Percentiles rank a stretch among this genome's conserved stretches.
phyloP scores from a whole-genome alignment of 2,797 vertebrate genomes.

The Lutjanus campechanus region DNA sequence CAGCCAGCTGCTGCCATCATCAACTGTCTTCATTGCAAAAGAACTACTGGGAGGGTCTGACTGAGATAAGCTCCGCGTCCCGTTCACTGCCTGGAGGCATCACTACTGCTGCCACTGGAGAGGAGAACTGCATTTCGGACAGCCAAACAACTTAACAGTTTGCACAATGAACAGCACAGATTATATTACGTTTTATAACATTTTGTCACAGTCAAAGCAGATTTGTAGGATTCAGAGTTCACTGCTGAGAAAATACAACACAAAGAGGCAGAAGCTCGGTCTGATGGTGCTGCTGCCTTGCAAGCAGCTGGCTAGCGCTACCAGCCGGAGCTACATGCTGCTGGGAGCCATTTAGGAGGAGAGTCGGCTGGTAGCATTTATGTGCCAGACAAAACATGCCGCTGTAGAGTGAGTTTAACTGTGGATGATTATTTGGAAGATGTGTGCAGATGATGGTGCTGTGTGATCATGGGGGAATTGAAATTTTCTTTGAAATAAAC shows the following conservation, averaged over 20 bases:
- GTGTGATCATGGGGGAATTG: not conserved
- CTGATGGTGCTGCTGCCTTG: constrained; percentile 10
- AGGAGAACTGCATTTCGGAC: not conserved
- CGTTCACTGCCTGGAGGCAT: constrained; percentile 43
- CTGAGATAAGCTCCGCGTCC: constrained; percentile 41
- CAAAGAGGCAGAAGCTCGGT: constrained; percentile 23
- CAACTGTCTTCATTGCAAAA: constrained; percentile 33
- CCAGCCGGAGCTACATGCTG: constrained; percentile 8
- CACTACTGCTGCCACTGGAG: constrained; percentile 14
- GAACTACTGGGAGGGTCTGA: constrained; percentile 28
- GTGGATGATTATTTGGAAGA: not conserved
- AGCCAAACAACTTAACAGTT: constrained; percentile 43
- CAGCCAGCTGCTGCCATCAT: constrained; percentile 38
- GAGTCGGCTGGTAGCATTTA: constrained; percentile 18
- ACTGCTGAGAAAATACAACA: constrained; percentile 29
- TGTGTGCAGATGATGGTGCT: constrained; percentile 9
- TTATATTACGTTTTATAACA: constrained; percentile 44
- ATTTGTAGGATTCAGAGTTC: constrained; percentile 41
- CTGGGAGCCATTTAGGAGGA: constrained; percentile 30
- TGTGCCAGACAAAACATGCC: constrained; percentile 25
- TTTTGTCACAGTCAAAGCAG: constrained; percentile 46
- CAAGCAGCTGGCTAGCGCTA: constrained; percentile 7
- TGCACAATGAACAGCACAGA: constrained; percentile 30
- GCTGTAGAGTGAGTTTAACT: constrained; percentile 18
- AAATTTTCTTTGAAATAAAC: constrained; percentile 26